phyloP scores from a whole-genome alignment of 2,888 invertebrate species.

The Dicroscelio sp. region DNA sequence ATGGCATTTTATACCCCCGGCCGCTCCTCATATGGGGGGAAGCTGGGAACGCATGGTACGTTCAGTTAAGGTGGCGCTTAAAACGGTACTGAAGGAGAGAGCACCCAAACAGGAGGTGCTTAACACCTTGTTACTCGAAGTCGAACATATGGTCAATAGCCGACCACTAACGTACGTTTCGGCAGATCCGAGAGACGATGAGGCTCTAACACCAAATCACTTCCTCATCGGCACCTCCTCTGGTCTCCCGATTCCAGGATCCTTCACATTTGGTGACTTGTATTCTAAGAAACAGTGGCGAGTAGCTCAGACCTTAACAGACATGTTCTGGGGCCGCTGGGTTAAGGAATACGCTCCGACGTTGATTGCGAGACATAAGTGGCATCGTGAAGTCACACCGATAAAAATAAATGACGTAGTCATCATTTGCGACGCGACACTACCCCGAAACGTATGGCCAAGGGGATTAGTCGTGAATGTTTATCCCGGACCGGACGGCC shows the following conservation, averaged over 20 bases:
- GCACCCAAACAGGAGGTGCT: conserved; percentile 82
- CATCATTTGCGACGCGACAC: neutral
- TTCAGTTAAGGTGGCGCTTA: conserved; percentile 75
- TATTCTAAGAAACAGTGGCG: conserved; percentile 62
- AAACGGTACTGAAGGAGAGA: conserved; percentile 69
- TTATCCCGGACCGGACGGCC: neutral
- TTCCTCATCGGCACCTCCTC: conserved; percentile 76
- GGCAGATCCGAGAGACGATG: conserved; percentile 81
- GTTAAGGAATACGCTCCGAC: conserved; percentile 71
- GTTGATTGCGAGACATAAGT: conserved; percentile 8
- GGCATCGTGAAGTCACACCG: neutral
- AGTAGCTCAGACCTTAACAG: conserved; percentile 59
- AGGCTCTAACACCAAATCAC: conserved; percentile 76
- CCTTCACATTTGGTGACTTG: conserved; percentile 20
- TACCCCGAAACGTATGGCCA: conserved; percentile 23
- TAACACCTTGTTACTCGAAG: conserved; percentile 72
- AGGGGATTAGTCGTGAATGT: neutral
- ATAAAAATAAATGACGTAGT: neutral
- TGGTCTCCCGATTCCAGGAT: conserved; percentile 25
- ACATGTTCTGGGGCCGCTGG: conserved; percentile 79
- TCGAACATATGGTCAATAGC: conserved; percentile 82
- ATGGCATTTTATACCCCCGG: conserved; percentile 20
- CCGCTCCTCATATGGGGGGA: conserved; percentile 23
- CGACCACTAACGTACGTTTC: conserved; percentile 84
- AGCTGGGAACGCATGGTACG: conserved; percentile 41